Evolutionary conservation across 2,888 invertebrate genomes (phyloP), one percentile per base, ranked within the genome.

Genomic region (Pachycephus smyrnensis): DNA sequence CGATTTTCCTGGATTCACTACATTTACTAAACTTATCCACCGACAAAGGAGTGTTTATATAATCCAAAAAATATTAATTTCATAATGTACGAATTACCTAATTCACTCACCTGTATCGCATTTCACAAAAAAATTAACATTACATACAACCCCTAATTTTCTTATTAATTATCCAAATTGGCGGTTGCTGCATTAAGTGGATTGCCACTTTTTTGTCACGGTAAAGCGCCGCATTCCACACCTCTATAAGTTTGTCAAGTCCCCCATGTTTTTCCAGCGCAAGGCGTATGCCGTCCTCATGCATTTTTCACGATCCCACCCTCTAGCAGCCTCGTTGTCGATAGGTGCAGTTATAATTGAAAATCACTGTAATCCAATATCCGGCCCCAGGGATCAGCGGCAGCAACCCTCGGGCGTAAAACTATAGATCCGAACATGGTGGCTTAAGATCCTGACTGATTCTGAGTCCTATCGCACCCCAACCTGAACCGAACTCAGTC

Each of bases 321-420:
- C 31, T 33, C 36, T 15, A 30, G n/a, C 11, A 35, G 32, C 74
- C 74, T 71, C 33, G 75, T 30, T 68, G 55, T 69, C 78, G 76
- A 55, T 71, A 77, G 23, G 76, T 81, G 73, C 77, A 75, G 76
- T 78, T 80, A 84, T 89, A 88, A 89, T 88, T 89, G 87, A 88
- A 89, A 88, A 89, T 89, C 87, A 86, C 83, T 84, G 85, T 85
- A 84, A 85, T 85, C 84, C 82, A 81, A 85, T 85, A 87, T 85
- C 82, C 82, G 74, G 71, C 81, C 80, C 79, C 77, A 76, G 81
- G 75, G 79, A 76, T 80, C 73, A 68, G 76, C 69, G 75, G 23
- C 55, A 15, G 32, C 31, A 77, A 76, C 76, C 74, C 80, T 68
- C 31, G 75, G 73, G 77, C 78, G 77, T 80, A 79, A 83, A 83